phyloP scores from a whole-genome alignment of 2,888 invertebrate species.

The Parnassius orleans region DNA sequence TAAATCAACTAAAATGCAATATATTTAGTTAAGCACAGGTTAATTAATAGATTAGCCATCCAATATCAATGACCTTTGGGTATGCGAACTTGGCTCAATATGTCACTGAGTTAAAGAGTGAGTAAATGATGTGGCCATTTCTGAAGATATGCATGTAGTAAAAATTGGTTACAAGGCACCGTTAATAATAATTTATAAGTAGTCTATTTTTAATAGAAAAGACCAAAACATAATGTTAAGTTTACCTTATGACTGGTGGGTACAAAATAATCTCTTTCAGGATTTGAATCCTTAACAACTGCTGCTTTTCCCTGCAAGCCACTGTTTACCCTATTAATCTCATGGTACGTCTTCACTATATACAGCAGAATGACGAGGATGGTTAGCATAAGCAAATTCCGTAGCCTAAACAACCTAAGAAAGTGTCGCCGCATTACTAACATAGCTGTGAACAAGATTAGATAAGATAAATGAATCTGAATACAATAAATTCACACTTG shows the following conservation, averaged over 20 bases:
- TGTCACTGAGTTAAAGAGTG: too few relatives aligned
- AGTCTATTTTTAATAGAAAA: too few relatives aligned
- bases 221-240: background rate
- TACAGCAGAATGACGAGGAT: constrained; percentile 53
- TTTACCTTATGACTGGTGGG: constrained; percentile 54
- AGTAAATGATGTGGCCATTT: too few relatives aligned
- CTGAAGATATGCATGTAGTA: too few relatives aligned
- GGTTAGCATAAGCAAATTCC: constrained; percentile 55
- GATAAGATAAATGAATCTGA: too few relatives aligned
- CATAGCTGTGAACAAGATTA: constrained; percentile 25
- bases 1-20: background rate
- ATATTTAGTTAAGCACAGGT: background rate
- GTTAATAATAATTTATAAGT: too few relatives aligned
- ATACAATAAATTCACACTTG: too few relatives aligned
- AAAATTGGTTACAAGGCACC: too few relatives aligned
- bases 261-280: constrained; percentile 44
- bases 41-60: too few relatives aligned
- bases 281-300: constrained; percentile 22
- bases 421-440: constrained; percentile 46
- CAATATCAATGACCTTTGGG: too few relatives aligned
- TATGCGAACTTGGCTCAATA: too few relatives aligned
- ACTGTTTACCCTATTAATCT: constrained; percentile 32
- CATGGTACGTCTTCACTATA: constrained; percentile 42
- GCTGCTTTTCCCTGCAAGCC: constrained; percentile 32
- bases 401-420: constrained; percentile 50